Percentiles rank a stretch among this genome's conserved stretches.
Evolutionary conservation across 2,888 invertebrate genomes (phyloP).

Genomic region (Cosmorhoe ocellata): DNA sequence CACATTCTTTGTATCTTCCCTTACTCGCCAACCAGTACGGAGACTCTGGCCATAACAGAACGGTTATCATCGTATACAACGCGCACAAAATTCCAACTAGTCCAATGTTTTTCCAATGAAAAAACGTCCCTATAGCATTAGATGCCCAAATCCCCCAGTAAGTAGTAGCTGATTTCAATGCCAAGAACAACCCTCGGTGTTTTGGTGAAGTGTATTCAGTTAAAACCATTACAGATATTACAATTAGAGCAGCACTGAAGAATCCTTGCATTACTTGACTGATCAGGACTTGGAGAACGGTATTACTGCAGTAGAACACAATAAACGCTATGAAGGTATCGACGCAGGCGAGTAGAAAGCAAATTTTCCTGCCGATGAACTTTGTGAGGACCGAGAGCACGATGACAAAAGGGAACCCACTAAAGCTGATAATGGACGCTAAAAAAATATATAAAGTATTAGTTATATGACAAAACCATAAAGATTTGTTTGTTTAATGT

Average conservation of each 20-base stretch:
- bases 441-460: slow-evolving; percentile 10
- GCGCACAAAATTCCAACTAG: slow-evolving; percentile 32
- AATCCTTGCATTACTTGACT: slow-evolving; percentile 39
- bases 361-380: slow-evolving; percentile 36
- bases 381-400: slow-evolving; percentile 33
- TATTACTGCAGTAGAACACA: slow-evolving; percentile 37
- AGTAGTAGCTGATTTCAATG: slow-evolving; percentile 39
- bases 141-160: slow-evolving; percentile 45
- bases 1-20: slow-evolving; percentile 44
- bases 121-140: slow-evolving; percentile 44
- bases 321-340: slow-evolving; percentile 32
- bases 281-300: slow-evolving; percentile 36
- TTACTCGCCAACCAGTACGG: slow-evolving; percentile 53
- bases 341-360: slow-evolving; percentile 15
- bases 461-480: too few species aligned
- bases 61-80: slow-evolving; percentile 26
- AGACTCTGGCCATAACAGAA: slow-evolving; percentile 44
- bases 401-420: slow-evolving; percentile 40
- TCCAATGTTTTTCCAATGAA: slow-evolving; percentile 41
- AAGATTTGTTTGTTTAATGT: too few species aligned
- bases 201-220: slow-evolving; percentile 46
- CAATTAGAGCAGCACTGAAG: slow-evolving; percentile 38
- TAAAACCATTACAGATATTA: slow-evolving; percentile 33
- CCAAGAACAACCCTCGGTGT: slow-evolving; percentile 44
- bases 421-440: slow-evolving; percentile 27